Base-by-base conservation (phyloP, 2,888 invertebrate species). In the Amphipoea lucens region DNA sequence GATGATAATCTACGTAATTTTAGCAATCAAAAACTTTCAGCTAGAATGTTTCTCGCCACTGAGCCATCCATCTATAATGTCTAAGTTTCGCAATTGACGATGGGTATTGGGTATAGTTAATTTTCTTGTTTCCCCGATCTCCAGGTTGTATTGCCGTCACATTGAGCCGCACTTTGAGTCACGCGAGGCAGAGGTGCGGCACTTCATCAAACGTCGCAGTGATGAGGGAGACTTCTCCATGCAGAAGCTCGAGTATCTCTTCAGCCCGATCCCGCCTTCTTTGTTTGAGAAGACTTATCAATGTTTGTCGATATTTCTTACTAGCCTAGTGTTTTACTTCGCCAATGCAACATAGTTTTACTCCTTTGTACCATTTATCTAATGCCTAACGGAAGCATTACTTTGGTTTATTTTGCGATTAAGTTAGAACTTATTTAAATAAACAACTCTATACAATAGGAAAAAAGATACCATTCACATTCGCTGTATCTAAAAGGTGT, bases 91-190 rank as follows among this genome's bases (percentile, higher is more conserved):
- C 14, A 4, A 70, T 54, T 40, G 29, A 5, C 29, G 60, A 54
- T 36, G 9, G 1, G 14, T 72, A 23, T 48, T 36, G 9, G 1
- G 14, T 72, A 23, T 48, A 36, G 36, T 45, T 36, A 9, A 40
- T 4, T 20, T n/a, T 42, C 12, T 40, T 6, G 17, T 63, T 20
- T 60, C 0, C 1, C 2, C 0, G 9, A 72, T 65, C 51, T 36
- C 4, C 82, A 97, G 97, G 97, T 88, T 96, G 29, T 97, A 96
- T 78, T 97, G 97, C 83, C 94, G 94, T 2, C 96, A 96, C 82
- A 92, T 96, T 17, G 96, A 96, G n/a, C 95, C 94, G 0, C 90
- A 94, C 76, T 96, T 96, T 69, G 93, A 94, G 20, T 89, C 91
- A 2, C 92, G 93, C 0, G 94, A 95, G 72, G 91, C 92, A 0